phyloP scores from a whole-genome alignment of 2,888 invertebrate genomes.

The Scaptodrosophila latifasciaeformis region DNA sequence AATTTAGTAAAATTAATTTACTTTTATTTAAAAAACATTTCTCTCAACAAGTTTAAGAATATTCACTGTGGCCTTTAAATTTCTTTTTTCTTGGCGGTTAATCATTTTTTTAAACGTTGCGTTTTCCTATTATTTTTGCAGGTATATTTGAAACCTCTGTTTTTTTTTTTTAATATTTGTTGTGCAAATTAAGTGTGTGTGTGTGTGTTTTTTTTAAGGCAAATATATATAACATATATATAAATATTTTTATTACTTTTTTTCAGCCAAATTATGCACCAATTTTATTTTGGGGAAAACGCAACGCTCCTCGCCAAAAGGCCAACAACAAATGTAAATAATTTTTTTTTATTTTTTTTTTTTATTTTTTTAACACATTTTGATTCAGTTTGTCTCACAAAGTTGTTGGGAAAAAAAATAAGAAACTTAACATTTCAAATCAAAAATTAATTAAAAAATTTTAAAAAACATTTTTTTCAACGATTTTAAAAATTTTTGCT shows the following conservation, averaged over 20 bases:
- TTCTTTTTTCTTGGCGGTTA: background rate
- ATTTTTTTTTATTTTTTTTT: slow-evolving; percentile 4
- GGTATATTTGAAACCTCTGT: slow-evolving; percentile 71
- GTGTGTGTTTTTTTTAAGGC: slow-evolving; percentile 42
- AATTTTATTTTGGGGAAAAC: slow-evolving; percentile 26
- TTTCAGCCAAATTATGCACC: slow-evolving; percentile 43
- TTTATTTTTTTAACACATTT: slow-evolving; percentile 19
- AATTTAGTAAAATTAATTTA: slow-evolving; percentile 44
- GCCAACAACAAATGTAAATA: background rate
- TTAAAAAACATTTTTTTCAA: slow-evolving; percentile 11
- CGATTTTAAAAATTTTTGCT: slow-evolving; percentile 10
- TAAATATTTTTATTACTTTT: slow-evolving; percentile 25
- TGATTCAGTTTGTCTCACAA: slow-evolving; percentile 25
- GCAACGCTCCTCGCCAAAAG: slow-evolving; percentile 14
- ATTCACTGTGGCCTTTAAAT: slow-evolving; percentile 6
- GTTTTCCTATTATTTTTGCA: slow-evolving; percentile 43
- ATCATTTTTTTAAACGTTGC: slow-evolving; percentile 3
- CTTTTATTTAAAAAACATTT: slow-evolving; percentile 4
- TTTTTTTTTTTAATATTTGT: slow-evolving; percentile 36
- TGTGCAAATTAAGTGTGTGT: slow-evolving; percentile 38
- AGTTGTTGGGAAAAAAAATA: slow-evolving; percentile 25
- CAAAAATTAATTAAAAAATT: slow-evolving; percentile 13
- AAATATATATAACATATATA: slow-evolving; percentile 34
- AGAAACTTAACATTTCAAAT: slow-evolving; percentile 14
- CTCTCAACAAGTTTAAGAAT: slow-evolving; percentile 48